These are phyloP conservation scores for Thera obeliscata DNA, from an alignment of 2,888 invertebrate genomes.

Conservation along the genomic window DNA sequence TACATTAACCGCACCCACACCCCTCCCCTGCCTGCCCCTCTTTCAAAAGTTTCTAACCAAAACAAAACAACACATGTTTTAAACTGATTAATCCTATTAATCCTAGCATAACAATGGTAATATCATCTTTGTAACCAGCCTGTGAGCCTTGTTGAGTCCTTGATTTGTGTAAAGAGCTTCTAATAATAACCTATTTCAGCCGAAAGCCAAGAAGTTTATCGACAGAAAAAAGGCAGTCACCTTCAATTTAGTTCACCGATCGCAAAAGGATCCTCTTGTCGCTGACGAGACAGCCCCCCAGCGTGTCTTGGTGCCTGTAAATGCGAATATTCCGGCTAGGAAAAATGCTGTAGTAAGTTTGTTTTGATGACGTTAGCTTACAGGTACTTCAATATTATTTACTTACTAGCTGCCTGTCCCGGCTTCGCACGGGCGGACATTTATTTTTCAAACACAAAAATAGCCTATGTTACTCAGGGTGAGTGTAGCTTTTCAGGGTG, in stretches of 20 bases:
- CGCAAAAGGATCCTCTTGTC: conserved; percentile 95
- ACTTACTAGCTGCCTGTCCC: no score
- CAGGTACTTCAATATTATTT: neutral
- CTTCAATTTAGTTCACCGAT: conserved; percentile 96
- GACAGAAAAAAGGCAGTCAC: conserved; percentile 96
- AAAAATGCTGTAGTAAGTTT: conserved; percentile 72
- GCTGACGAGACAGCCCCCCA: conserved; percentile 96
- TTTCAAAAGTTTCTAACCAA: no score
- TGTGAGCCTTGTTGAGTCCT: neutral
- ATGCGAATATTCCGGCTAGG: conserved; percentile 69
- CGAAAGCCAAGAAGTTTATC: conserved; percentile 92
- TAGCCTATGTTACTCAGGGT: no score
- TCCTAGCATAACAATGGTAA: conserved; percentile 57
- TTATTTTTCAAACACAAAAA: no score
- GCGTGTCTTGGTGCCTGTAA: conserved; percentile 90
- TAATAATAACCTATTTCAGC: conserved; percentile 73
- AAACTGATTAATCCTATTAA: conserved; percentile 33
- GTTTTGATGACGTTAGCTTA: neutral
- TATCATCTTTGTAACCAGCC: neutral
- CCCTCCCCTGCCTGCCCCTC: no score
- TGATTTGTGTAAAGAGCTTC: neutral
- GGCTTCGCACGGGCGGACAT: no score
- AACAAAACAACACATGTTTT: conserved; percentile 67
- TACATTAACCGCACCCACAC: no score
- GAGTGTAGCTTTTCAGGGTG: no score